Base-by-base conservation (phyloP, 2,113 vertebrate genomes). In the Arizona elegans region DNA sequence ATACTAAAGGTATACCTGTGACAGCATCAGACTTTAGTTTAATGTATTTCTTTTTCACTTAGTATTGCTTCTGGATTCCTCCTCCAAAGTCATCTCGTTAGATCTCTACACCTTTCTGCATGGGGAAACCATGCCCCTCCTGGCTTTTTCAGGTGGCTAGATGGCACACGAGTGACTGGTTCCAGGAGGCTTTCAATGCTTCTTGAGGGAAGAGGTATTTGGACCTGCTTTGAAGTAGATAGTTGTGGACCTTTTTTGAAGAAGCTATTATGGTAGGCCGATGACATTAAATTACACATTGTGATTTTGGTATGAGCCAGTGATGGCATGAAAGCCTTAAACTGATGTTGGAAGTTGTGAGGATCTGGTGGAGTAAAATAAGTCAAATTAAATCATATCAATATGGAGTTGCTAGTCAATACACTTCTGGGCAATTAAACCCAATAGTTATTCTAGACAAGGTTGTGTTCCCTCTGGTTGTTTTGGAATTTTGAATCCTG, bases 1-100 rank as follows among this genome's bases (percentile, higher is more conserved):
- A 99, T 95, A 98, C 99, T 95, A 99, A 99, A 98, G 99, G 99
- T 99, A 97, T 97, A 98, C 97, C 2, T 5, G 33, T 29, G 50
- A 53, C 0, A 0, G 5, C 50, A 24, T 24, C 0, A 23, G 26
- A 2, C 12, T 33, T 12, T 43, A 50, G 54, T 75, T 43, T 43
- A 81, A 43, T 1, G 6, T 38, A 9, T 81, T 81, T 81, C 7
- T 43, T 81, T 81, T 81, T 43, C 33, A 43, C 33, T 43, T 81
- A 38, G 33, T 43, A 3, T 43, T 43, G 2, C 8, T 81, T 81
- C 33, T 81, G 33, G 70, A 81, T 38, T 81, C 70, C 33, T 81
- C 33, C 33, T 81, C 75, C 75, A 81, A 81, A 33, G 17, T 43
- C 33, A 21, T 43, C 33, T 43, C 33, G 8, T 43, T 81, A 81